Conservation (phyloP, 2,113 vertebrate genomes). For the Gnathonemus longibarbis region DNA sequence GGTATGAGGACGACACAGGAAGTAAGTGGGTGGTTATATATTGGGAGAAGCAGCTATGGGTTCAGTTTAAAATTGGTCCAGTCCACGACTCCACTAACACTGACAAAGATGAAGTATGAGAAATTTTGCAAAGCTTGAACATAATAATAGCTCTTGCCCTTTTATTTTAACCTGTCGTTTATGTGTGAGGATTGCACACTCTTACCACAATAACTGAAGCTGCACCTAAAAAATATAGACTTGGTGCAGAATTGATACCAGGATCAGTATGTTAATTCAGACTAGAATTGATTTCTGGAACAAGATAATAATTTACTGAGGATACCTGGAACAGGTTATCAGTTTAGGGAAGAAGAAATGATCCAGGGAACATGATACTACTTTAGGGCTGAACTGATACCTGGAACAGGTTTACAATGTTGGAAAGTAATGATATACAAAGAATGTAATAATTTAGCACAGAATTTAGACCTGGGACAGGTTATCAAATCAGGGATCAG, state of each 20-base stretch:
- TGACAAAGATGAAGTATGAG: not conserved
- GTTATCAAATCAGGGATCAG: not conserved
- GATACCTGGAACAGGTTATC: not conserved
- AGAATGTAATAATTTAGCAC: not conserved
- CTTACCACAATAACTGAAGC: not conserved
- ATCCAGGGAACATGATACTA: not conserved
- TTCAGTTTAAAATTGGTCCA: slow-evolving; percentile 29
- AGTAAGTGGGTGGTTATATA: slow-evolving; percentile 13
- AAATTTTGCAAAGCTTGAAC: not conserved
- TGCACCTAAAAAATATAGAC: not conserved
- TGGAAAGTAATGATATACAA: not conserved
- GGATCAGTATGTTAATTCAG: not conserved
- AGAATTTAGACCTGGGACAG: not conserved
- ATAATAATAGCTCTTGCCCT: not conserved
- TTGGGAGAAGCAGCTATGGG: slow-evolving; percentile 22
- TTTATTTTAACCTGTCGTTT: not conserved
- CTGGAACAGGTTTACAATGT: not conserved
- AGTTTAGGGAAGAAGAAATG: not conserved
- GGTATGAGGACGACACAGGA: slow-evolving; percentile 4
- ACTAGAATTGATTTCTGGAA: not conserved
- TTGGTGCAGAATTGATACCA: not conserved
- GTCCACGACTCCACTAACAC: not conserved
- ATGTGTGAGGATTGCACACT: not conserved
- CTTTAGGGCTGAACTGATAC: not conserved
- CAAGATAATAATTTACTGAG: not conserved